Conservation (phyloP, 2,797 vertebrate species). For the Acanthis flammea region DNA sequence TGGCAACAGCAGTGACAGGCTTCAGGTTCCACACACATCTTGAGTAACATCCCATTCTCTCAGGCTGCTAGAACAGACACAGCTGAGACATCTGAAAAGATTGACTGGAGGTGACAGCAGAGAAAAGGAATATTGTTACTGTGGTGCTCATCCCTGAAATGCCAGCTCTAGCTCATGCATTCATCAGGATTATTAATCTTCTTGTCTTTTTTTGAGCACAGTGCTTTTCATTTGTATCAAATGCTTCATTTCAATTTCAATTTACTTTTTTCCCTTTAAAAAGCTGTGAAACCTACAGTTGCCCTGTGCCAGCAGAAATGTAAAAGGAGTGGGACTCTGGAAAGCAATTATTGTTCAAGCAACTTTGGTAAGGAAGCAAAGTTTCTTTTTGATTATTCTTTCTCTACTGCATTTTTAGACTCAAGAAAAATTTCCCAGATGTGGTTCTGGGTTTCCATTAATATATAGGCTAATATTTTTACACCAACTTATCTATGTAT, state of each 20-base stretch:
- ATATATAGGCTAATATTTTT: constrained; percentile 32
- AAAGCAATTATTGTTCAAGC: constrained; percentile 94
- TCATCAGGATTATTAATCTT: not conserved
- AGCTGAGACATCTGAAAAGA: not conserved
- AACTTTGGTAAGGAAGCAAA: constrained; percentile 88
- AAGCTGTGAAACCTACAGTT: constrained; percentile 90
- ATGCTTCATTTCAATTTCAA: not conserved
- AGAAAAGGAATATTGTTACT: not conserved
- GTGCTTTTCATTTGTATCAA: not conserved
- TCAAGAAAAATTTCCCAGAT: not conserved
- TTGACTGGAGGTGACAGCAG: not conserved
- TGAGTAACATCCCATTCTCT: not conserved
- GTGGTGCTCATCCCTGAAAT: not conserved
- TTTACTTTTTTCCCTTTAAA: not conserved
- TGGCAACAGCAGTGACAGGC: not conserved
- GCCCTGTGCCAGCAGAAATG: constrained; percentile 93
- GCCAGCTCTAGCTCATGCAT: not conserved
- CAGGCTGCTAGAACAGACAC: not conserved
- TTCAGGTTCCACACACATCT: not conserved
- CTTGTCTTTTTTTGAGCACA: not conserved
- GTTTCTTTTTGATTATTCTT: constrained; percentile 32
- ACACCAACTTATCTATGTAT: constrained; percentile 35
- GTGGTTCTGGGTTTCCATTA: not conserved
- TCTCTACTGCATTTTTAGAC: not conserved
- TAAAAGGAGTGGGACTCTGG: constrained; percentile 86